Evolutionary conservation across 2,113 vertebrate species (phyloP).

Genomic region (Hippoglossus stenolepis): DNA sequence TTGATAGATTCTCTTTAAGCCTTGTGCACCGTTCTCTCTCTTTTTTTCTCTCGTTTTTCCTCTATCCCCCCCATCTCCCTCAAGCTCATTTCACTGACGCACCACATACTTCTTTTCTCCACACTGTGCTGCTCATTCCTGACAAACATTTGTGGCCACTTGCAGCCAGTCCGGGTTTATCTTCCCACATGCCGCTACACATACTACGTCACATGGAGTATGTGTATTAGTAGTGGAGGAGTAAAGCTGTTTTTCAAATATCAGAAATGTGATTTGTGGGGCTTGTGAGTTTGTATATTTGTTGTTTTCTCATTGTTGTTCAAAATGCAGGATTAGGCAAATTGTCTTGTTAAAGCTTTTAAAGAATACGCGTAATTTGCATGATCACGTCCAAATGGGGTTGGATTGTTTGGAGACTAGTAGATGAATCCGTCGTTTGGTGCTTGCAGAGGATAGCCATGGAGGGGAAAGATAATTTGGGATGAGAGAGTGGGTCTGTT

Average conservation of each 20-base stretch:
- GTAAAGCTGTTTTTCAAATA: no score
- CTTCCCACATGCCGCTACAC: neutral
- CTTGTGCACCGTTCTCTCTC: neutral
- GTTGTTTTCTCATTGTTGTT: conserved; percentile 26
- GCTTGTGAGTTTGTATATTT: conserved; percentile 24
- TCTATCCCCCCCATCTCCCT: neutral
- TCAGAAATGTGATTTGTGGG: no score
- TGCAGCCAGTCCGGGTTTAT: conserved; percentile 13
- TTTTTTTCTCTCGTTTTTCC: neutral
- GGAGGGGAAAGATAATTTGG: conserved; percentile 32
- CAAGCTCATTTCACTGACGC: conserved; percentile 5
- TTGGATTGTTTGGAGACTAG: conserved; percentile 23
- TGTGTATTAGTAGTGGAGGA: no score
- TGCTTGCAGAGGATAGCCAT: conserved; percentile 14
- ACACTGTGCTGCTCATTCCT: conserved; percentile 3
- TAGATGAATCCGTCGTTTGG: conserved; percentile 23
- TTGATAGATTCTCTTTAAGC: neutral
- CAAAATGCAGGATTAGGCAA: conserved; percentile 25
- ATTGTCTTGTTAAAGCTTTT: conserved; percentile 23
- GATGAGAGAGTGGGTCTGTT: conserved; percentile 6
- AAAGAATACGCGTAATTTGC: conserved; percentile 27
- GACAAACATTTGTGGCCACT: conserved; percentile 27
- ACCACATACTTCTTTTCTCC: conserved; percentile 9
- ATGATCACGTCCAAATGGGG: conserved; percentile 28
- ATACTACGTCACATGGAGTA: neutral